These are phyloP conservation scores for Montipora sp. DNA, from an alignment of 64 coral and sea anemone species.

Conservation along the genomic window DNA sequence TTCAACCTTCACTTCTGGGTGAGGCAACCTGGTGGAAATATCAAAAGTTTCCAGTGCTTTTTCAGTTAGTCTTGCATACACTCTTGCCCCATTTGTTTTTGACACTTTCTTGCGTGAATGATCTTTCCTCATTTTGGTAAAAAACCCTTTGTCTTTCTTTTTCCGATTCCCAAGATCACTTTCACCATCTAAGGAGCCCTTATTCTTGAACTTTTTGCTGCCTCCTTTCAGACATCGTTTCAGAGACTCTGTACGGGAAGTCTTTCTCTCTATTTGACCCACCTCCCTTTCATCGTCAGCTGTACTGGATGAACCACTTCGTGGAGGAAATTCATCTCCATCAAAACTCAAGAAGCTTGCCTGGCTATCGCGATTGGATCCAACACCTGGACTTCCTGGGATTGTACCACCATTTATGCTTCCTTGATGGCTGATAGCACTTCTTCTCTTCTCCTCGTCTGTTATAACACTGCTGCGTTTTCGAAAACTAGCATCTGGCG, in stretches of 20 bases:
- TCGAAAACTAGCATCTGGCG: neutral
- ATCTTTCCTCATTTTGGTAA: neutral
- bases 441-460: constrained; percentile 11
- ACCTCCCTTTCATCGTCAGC: constrained; percentile 53
- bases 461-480: neutral
- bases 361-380: constrained; percentile 65
- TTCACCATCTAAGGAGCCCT: neutral
- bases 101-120: neutral
- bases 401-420: constrained; percentile 68
- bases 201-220: neutral
- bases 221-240: neutral
- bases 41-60: constrained; percentile 27
- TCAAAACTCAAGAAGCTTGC: constrained; percentile 53
- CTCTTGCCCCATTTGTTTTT: constrained; percentile 38
- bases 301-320: constrained; percentile 67
- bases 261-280: neutral
- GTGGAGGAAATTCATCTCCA: neutral
- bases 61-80: constrained; percentile 28
- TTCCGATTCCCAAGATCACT: neutral
- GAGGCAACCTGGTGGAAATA: constrained; percentile 18
- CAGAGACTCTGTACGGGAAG: constrained; percentile 7
- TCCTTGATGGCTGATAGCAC: constrained; percentile 33
- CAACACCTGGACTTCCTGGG: constrained; percentile 7
- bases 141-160: constrained; percentile 44
- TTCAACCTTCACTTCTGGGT: constrained; percentile 63